Evolutionary conservation across 2,113 vertebrate species (phyloP).

Genomic region (Chaenocephalus aceratus): DNA sequence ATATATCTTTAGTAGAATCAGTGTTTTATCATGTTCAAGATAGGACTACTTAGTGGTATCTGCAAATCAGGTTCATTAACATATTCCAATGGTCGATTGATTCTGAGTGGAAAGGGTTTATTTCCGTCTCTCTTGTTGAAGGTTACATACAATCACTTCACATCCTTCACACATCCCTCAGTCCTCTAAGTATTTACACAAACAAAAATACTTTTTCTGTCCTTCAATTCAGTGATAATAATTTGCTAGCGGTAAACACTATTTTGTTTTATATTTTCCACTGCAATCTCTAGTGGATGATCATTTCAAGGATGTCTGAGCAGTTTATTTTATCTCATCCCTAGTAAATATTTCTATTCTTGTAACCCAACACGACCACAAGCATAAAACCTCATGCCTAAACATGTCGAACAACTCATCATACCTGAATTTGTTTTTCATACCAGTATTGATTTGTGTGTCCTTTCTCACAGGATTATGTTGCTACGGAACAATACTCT

Average conservation of each 20-base stretch:
- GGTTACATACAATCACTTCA: constrained; percentile 12
- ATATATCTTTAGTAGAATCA: constrained; percentile 34
- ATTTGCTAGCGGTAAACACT: constrained; percentile 12
- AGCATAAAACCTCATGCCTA: constrained; percentile 12
- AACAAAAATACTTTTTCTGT: constrained; percentile 14
- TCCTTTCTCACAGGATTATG: constrained; percentile 85
- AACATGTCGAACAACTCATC: constrained; percentile 35
- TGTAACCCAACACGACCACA: constrained; percentile 15
- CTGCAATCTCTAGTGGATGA: constrained; percentile 12
- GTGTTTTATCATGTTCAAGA: constrained; percentile 42
- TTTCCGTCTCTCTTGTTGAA: constrained; percentile 19
- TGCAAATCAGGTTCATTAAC: constrained; percentile 45
- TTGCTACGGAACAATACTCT: constrained; percentile 93
- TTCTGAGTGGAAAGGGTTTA: constrained; percentile 15
- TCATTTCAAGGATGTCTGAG: constrained; percentile 7
- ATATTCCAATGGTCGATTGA: constrained; percentile 46
- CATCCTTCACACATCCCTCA: constrained; percentile 3
- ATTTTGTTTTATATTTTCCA: constrained; percentile 16
- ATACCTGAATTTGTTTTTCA: constrained; percentile 53
- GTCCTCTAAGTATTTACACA: constrained; percentile 22
- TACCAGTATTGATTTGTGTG: constrained; percentile 57
- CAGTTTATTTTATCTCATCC: constrained; percentile 14
- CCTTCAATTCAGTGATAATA: constrained; percentile 17
- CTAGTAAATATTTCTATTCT: constrained; percentile 23
- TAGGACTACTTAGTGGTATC: constrained; percentile 35